A percentile compares a stretch with the other conserved stretches of the same genome.
Evolutionary conservation across 2,113 vertebrate species (phyloP).

Genomic region (Leptosomus discolor): DNA sequence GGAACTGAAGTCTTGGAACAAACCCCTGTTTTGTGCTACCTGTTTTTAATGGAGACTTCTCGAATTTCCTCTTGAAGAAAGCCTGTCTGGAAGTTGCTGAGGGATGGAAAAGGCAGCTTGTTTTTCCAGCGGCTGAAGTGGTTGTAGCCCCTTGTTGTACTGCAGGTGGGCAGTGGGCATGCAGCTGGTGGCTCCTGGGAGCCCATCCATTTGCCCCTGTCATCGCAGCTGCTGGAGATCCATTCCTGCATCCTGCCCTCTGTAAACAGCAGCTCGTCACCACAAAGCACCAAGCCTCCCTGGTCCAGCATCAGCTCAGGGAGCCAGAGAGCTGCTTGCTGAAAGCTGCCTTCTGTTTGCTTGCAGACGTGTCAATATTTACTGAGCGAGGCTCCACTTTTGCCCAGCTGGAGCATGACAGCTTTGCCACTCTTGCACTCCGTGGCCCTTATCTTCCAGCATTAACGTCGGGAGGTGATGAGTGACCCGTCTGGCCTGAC

Average conservation of each 20-base stretch:
- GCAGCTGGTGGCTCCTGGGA: conserved; percentile 22
- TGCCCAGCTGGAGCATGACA: conserved; percentile 58
- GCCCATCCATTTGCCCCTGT: conserved; percentile 39
- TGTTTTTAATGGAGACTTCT: background rate
- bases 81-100: background rate
- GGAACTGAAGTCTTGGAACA: background rate
- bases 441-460: conserved; percentile 28
- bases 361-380: conserved; percentile 65
- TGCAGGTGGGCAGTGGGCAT: conserved; percentile 31
- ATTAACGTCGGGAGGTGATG: conserved; percentile 63
- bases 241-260: conserved; percentile 52
- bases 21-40: background rate
- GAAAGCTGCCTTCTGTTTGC: conserved; percentile 62
- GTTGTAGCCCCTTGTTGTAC: conserved; percentile 1
- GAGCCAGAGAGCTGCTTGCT: conserved; percentile 38
- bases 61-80: background rate
- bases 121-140: conserved; percentile 33
- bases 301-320: conserved; percentile 42
- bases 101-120: background rate
- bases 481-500: conserved; percentile 49
- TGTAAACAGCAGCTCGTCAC: conserved; percentile 39
- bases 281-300: conserved; percentile 5
- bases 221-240: conserved; percentile 51
- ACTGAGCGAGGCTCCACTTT: conserved; percentile 56
- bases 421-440: conserved; percentile 57